These are phyloP conservation scores for Pterocles burchelli DNA, from an alignment of 2,113 vertebrate genomes.

Conservation along the genomic window DNA sequence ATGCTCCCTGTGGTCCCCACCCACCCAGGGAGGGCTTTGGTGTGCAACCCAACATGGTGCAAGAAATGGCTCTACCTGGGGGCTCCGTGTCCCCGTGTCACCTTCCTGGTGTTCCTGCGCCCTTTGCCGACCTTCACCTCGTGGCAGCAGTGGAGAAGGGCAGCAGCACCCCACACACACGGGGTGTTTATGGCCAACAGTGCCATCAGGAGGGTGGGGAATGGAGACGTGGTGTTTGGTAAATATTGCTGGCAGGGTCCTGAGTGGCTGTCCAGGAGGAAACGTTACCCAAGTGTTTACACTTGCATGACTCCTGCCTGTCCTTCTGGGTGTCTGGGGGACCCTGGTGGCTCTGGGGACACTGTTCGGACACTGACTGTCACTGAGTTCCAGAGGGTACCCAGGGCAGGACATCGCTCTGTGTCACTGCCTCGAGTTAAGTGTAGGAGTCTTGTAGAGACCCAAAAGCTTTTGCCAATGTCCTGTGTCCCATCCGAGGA, in stretches of 20 bases:
- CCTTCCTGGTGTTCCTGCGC: fast-evolving
- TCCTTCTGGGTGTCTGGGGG: fast-evolving
- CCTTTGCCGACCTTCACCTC: background rate
- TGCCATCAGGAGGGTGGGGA: background rate
- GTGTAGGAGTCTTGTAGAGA: fast-evolving
- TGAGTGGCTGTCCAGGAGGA: fast-evolving
- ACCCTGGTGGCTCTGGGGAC: fast-evolving
- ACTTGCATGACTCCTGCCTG: fast-evolving
- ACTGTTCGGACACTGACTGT: fast-evolving
- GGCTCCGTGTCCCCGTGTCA: background rate
- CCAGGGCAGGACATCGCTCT: fast-evolving
- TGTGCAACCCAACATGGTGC: fast-evolving
- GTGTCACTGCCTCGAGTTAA: fast-evolving
- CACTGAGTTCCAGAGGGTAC: background rate
- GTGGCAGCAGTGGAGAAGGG: background rate
- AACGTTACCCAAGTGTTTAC: fast-evolving
- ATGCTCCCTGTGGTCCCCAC: fast-evolving
- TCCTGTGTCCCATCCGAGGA: background rate
- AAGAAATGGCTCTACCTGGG: background rate
- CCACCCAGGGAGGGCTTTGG: background rate
- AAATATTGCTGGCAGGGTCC: background rate
- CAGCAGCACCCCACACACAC: fast-evolving
- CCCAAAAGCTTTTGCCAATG: background rate
- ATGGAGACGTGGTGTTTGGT: background rate
- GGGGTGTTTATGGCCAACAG: background rate